These are phyloP conservation scores for Egretta garzetta DNA, from an alignment of 2,113 vertebrate genomes.

Conservation along the genomic window DNA sequence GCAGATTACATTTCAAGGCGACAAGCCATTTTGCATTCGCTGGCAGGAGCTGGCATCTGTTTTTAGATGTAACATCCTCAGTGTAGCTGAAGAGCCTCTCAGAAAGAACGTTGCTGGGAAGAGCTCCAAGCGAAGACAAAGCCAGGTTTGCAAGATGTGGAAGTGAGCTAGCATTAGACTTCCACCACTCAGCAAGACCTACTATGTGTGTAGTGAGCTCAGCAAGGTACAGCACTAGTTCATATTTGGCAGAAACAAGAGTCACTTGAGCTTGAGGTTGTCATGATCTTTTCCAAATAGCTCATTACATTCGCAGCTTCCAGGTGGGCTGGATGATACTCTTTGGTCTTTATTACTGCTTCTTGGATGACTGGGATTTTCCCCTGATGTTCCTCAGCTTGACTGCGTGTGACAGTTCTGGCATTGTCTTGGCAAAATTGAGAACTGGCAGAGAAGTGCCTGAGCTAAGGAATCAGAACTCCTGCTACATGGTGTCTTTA, in stretches of 20 bases:
- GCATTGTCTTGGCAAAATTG: slow-evolving; percentile 8
- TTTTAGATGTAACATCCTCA: slow-evolving; percentile 70
- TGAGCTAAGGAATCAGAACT: slow-evolving; percentile 35
- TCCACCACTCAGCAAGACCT: slow-evolving; percentile 32
- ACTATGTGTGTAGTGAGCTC: neutral
- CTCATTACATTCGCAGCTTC: slow-evolving; percentile 56
- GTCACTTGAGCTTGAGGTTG: slow-evolving; percentile 22
- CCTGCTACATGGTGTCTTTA: slow-evolving; percentile 27
- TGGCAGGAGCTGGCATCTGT: slow-evolving; percentile 68
- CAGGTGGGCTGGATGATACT: slow-evolving; percentile 48
- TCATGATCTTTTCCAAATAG: slow-evolving; percentile 55
- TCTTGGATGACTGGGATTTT: slow-evolving; percentile 27
- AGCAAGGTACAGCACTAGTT: neutral
- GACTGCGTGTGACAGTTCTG: slow-evolving; percentile 28
- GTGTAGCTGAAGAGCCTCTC: slow-evolving; percentile 52
- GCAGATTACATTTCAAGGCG: slow-evolving; percentile 46
- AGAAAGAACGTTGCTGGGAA: slow-evolving; percentile 60
- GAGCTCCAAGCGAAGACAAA: slow-evolving; percentile 58
- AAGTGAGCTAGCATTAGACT: slow-evolving; percentile 52
- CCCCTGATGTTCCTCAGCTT: slow-evolving; percentile 39
- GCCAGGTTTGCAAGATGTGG: slow-evolving; percentile 66
- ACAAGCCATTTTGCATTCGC: slow-evolving; percentile 63
- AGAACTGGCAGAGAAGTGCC: slow-evolving; percentile 40
- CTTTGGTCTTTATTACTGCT: slow-evolving; percentile 34
- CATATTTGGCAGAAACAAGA: slow-evolving; percentile 6